Conservation (phyloP, 2,888 invertebrate species). For the Petrolisthes manimaculis region DNA sequence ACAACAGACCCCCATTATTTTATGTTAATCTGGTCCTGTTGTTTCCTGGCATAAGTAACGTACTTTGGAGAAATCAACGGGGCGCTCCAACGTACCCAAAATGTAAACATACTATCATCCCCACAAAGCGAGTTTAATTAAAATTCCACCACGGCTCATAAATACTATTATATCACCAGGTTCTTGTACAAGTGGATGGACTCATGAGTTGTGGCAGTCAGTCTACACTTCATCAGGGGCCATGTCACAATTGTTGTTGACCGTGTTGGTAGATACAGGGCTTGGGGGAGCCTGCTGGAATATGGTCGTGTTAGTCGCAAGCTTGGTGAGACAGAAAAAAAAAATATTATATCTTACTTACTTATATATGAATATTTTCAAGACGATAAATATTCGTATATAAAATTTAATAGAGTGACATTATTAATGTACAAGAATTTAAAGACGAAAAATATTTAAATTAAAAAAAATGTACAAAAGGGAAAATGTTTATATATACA, state of each 20-base stretch:
- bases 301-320: constrained; percentile 47
- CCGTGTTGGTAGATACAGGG: constrained; percentile 51
- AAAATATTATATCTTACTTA: background rate
- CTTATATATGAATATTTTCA: too few species aligned
- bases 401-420: too few species aligned
- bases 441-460: too few species aligned
- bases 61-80: too few species aligned
- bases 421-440: too few species aligned
- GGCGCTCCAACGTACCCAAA: background rate
- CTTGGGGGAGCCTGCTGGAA: constrained; percentile 52
- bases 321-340: background rate
- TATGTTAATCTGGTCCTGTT: too few species aligned
- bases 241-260: constrained; percentile 65
- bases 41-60: too few species aligned
- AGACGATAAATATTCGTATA: too few species aligned
- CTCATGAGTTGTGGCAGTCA: constrained; percentile 36
- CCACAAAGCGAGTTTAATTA: background rate
- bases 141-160: constrained; percentile 17
- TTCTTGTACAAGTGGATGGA: constrained; percentile 40
- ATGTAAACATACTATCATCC: background rate
- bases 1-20: too few species aligned
- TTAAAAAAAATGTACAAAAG: too few species aligned
- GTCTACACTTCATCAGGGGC: constrained; percentile 62
- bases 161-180: constrained; percentile 30
- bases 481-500: background rate